Evolutionary conservation across 2,113 vertebrate species (phyloP), one percentile per base, ranked within the genome.

Genomic region (Hydrolagus affinis): DNA sequence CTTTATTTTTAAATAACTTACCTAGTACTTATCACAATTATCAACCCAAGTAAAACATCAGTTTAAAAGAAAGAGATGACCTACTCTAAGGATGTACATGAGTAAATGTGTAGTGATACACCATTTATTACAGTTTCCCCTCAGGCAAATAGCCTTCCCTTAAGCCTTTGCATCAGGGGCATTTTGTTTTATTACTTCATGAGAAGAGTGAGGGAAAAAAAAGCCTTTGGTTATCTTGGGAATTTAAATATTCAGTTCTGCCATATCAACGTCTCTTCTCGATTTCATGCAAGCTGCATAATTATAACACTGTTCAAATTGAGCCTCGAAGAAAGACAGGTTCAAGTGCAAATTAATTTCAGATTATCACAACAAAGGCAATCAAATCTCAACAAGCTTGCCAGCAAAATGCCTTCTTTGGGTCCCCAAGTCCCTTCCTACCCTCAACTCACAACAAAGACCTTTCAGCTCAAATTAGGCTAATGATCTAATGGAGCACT

Each of bases 321-420:
- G 95, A 95, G 94, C 94, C 95, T 93, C 95, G 96, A 96, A 96
- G 95, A 98, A 98, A 97, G 96, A 96, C 95, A 94, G 95, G 96
- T 97, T 97, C 95, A 96, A 97, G 96, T 96, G 95, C 95, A 97
- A 98, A 98, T 98, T 97, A 97, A 98, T 97, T 98, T 97, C 95
- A 97, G 96, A 97, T 98, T 96, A 98, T 93, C 95, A 97, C 97
- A 97, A 97, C 96, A 97, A 97, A 97, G 95, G 95, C 95, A 94
- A 95, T 95, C 94, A 92, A 94, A 95, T 95, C 93, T 96, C 91
- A 92, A 94, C 90, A 90, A 94, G 95, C 93, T 94, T 89, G 92
- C 93, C 94, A 92, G 94, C 92, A 94, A 96, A 98, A 95, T 93
- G 93, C 94, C 95, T 94, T 93, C 90, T 90, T 93, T 90, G 94